Evolutionary conservation across 2,113 vertebrate genomes (phyloP), one percentile per base, ranked within the genome.

Genomic region (Brachyhypopomus occidentalis): DNA sequence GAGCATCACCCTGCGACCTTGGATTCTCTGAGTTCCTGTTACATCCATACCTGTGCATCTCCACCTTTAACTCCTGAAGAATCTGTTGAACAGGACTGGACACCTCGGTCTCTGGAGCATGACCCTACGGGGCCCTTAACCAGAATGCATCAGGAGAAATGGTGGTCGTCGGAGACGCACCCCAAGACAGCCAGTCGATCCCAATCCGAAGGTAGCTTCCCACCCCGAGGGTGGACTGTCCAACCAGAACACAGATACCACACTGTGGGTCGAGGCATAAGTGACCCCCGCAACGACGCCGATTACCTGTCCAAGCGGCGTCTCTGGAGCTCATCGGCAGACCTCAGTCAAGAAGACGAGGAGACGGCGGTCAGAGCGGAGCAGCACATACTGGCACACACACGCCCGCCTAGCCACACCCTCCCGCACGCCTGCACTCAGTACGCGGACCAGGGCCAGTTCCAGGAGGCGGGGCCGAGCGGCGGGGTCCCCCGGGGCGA

Each of bases 241-340:
- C 62, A 80, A 70, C 88, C 92, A 0, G 90, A 94, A 25, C 90
- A 92, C 52, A 92, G 94, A 77, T 95, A 94, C 82, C 94, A 93
- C 63, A 94, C 94, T 1, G 92, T 93, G 0, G 95, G 93, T 38
- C 87, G 93, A 23, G 90, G 89, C 62, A 91, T 87, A 81, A 78
- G 75, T 77, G 12, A 86, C 87, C 34, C 86, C 80, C 1, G 92
- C 91, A 52, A 83, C 85, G 79, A 78, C 45, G 19, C 75, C 60
- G 80, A 81, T 72, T 63, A 25, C 74, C 23, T 84, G 82, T 81
- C 84, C 0, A 85, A 74, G 41, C 81, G 77, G 70, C 93, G 94
- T 1, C 94, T 93, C 52, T 96, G 96, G 96, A 92, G 93, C 82
- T 97, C 96, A 34, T 95, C 94, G 0, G 92, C 94, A 0, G 95